Evolutionary conservation across 2,113 vertebrate genomes (phyloP), one percentile per base, ranked within the genome.

Genomic region (Platysternon megacephalum): DNA sequence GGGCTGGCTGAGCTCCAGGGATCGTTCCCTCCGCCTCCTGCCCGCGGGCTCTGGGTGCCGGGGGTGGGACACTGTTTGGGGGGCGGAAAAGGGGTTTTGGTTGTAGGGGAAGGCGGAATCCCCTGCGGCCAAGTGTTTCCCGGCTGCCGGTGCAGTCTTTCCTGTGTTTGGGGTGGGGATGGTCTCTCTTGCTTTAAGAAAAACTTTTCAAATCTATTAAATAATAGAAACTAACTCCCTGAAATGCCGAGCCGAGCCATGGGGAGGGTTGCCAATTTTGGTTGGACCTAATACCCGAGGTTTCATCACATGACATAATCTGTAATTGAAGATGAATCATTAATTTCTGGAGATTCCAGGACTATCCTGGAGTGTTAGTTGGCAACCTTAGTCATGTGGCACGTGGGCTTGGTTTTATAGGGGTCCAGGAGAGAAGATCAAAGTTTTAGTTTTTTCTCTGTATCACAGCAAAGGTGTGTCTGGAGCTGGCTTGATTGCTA

Each of bases 141-240:
- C 24, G 16, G 79, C 49, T 19, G 48, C 16, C 16, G 48, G 35
- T 29, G 28, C 79, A 52, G 8, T 14, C 24, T 32, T 7, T 8
- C 17, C 79, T 32, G 44, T 2, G 42, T 44, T 76, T n/a, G 32
- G 21, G 28, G 29, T 8, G 79, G 6, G 29, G 11, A 10, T 26
- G 24, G 5, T 26, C 72, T 28, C 11, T 28, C 42, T 39, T 22
- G 11, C 11, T 76, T 76, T 42, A 76, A 42, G 39, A 13, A 44
- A 79, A 58, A 58, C 28, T 58, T 58, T 13, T 32, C 28, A 13
- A 12, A 12, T 28, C 55, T 58, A 24, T 58, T 12, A 26, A 58
- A 5, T 11, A 24, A 2, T 13, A 48, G 22, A 48, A 4, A 32
- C 10, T 42, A 8, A 17, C 1, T 11, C 19, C 5, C 42, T 78